phyloP scores from a whole-genome alignment of 2,113 vertebrate species.

The Nibea coibor region DNA sequence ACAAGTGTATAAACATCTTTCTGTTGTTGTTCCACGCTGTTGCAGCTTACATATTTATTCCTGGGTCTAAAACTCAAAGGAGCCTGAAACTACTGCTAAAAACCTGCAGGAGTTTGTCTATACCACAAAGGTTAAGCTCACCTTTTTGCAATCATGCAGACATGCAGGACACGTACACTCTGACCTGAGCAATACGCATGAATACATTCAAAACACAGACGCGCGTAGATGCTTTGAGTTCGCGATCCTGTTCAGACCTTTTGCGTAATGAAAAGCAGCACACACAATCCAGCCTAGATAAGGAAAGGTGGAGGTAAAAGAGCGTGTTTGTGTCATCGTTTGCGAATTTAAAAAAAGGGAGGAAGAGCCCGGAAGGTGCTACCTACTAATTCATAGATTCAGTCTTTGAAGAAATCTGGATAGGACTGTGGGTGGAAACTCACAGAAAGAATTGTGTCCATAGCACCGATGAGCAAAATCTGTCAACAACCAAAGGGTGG shows the following conservation, averaged over 20 bases:
- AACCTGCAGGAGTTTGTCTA: constrained; percentile 12
- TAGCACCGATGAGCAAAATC: neutral
- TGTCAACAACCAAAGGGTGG: neutral
- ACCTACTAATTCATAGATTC: neutral
- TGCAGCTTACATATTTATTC: constrained; percentile 10
- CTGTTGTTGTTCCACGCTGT: neutral
- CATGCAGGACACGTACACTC: constrained; percentile 6
- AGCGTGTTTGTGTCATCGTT: neutral
- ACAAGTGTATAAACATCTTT: constrained; percentile 2
- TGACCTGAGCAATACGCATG: neutral
- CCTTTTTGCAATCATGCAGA: constrained; percentile 3
- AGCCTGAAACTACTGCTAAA: constrained; percentile 7
- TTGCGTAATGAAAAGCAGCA: neutral
- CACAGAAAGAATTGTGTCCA: neutral
- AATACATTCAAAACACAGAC: constrained; percentile 18
- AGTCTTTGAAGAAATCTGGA: constrained; percentile 6
- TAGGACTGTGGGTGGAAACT: neutral
- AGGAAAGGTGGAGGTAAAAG: neutral
- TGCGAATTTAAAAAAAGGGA: neutral
- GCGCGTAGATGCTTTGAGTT: neutral
- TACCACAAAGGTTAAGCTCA: constrained; percentile 2
- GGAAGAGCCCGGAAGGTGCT: neutral
- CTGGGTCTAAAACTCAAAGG: constrained; percentile 19
- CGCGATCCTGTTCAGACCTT: neutral
- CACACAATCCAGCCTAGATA: neutral